Percentiles rank a stretch among this genome's conserved stretches.
These are phyloP conservation scores for Labeo rohita DNA, from an alignment of 2,113 vertebrate genomes.

Conservation along the genomic window DNA sequence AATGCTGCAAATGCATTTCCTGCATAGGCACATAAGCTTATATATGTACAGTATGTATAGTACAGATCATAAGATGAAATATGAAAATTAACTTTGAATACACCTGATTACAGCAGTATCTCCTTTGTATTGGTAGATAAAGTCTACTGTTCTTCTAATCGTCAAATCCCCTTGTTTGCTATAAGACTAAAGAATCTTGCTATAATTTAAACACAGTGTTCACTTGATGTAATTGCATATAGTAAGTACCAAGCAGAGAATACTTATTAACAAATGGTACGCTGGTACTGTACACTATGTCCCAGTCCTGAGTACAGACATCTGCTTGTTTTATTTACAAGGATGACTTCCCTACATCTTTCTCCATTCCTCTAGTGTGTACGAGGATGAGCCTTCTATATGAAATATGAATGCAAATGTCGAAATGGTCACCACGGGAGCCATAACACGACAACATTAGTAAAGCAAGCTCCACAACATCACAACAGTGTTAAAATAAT, in stretches of 20 bases:
- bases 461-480: background rate
- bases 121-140: background rate
- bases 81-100: background rate
- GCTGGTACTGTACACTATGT: conserved; percentile 12
- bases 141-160: background rate
- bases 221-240: background rate
- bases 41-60: too few species aligned
- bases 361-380: background rate
- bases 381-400: background rate
- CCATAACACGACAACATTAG: background rate
- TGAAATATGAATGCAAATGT: conserved; percentile 2
- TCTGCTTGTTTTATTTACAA: conserved; percentile 25
- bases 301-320: background rate
- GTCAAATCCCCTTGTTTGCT: background rate
- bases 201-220: background rate
- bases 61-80: background rate
- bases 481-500: background rate
- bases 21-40: too few species aligned
- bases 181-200: background rate
- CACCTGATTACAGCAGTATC: background rate
- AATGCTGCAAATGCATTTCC: too few species aligned
- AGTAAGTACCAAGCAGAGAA: background rate
- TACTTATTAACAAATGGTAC: background rate
- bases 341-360: background rate
- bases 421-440: background rate